Base-by-base conservation (phyloP, 2,113 vertebrate genomes). In the Colinus virginianus region DNA sequence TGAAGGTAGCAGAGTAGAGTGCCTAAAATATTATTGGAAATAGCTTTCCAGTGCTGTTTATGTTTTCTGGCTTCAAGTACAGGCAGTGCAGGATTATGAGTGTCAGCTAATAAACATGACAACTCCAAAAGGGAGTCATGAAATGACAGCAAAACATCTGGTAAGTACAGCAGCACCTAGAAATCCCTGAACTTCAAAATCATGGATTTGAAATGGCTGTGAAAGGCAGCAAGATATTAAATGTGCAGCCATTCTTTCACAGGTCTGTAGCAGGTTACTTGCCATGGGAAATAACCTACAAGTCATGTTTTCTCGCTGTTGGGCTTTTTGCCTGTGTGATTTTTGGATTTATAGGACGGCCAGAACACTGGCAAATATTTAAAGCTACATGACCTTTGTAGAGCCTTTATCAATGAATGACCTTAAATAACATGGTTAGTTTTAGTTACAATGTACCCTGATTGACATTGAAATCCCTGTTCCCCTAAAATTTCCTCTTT, bases 81-180 rank as follows among this genome's bases (percentile, higher is more conserved):
- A 90, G 70, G 82, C 28, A 85, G 56, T 32, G 19, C 10, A 13
- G 77, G 64, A 94, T 88, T 83, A 90, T 66, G 67, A 94, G 82
- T 80, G 88, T 84, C 64, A 77, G 86, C 32, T 91, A 94, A 95
- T 80, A 95, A 96, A 83, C 34, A 69, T 34, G 85, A 91, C 51
- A 87, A 9, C 69, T 96, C 78, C 95, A 92, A 91, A 83, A 88
- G 20, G 36, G 40, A 96, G 66, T 56, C 63, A 55, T 49, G 81
- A 92, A 96, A 87, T 42, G 40, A 66, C 55, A 86, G 32, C 72
- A 90, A 88, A 94, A 32, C 45, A 89, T 55, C 58, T 88, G 84
- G 49, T 58, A 81, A 88, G 70, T 87, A 84, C 43, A 87, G 70
- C 59, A 79, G 23, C 78, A 83, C 51, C 14, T n/a, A 90, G 90